Conservation (phyloP, 1,140 invertebrate genomes). For the Drosophila jambulina region DNA sequence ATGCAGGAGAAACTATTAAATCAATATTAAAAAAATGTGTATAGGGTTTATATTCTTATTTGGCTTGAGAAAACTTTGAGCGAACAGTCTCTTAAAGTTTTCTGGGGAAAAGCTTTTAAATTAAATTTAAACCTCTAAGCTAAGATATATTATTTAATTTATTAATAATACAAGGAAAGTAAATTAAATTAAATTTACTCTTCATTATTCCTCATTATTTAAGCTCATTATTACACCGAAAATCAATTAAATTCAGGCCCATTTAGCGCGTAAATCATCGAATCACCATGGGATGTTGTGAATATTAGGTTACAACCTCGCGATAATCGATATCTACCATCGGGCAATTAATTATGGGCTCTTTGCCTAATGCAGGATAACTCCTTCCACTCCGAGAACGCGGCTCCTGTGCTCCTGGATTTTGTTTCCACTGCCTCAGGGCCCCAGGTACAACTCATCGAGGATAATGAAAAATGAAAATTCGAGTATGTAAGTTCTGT, state of each 20-base stretch:
- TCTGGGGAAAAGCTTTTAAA: neutral
- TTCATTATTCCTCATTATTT: neutral
- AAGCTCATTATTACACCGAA: neutral
- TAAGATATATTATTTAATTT: neutral
- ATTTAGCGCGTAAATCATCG: slow-evolving; percentile 35
- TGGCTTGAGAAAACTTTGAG: neutral
- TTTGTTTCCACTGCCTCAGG: slow-evolving; percentile 5
- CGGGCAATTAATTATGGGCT: slow-evolving; percentile 46
- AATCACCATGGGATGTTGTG: slow-evolving; percentile 6
- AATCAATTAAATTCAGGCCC: slow-evolving; percentile 26
- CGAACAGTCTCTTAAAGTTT: neutral
- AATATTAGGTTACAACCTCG: slow-evolving; percentile 31
- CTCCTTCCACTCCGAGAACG: neutral
- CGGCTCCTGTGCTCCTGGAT: slow-evolving; percentile 1
- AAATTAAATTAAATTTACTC: neutral
- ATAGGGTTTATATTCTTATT: neutral
- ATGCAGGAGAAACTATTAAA: neutral
- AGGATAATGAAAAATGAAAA: slow-evolving; percentile 46
- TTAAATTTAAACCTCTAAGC: neutral
- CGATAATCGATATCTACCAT: slow-evolving; percentile 45
- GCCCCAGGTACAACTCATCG: neutral
- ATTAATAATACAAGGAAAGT: too few species aligned
- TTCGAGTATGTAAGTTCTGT: slow-evolving; percentile 29
- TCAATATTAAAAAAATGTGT: neutral
- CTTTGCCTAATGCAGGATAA: slow-evolving; percentile 35